Evolutionary conservation across 2,797 vertebrate species (phyloP), one percentile per base, ranked within the genome.

Genomic region (Peromyscus eremicus): DNA sequence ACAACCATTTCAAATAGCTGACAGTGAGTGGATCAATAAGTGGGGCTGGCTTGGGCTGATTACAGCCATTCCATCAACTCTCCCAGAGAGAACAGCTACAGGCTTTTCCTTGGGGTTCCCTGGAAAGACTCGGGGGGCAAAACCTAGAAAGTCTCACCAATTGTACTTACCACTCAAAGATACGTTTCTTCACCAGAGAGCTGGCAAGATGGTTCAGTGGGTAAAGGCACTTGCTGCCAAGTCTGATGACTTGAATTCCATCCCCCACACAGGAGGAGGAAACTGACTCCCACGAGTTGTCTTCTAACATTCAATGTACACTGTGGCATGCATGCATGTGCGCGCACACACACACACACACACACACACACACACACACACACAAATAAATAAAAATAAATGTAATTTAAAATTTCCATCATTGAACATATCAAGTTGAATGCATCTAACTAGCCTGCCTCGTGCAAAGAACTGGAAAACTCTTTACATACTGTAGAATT

Each of bases 151-250:
- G 40, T 14, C 37, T 91, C 73, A 91, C 37, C 46, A 75, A 80
- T 64, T 94, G 21, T 34, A 77, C 77, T 93, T 94, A 84, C 46
- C n/a, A 29, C 17, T 68, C 0, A 13, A 94, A 73, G 85, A 88
- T 49, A 95, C 88, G 84, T 94, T 55, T 95, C 82, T 73, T 80
- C 86, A 71, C 1, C 62, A 52, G 46, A 88, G 17, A 57, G 70
- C 52, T 43, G 68, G 49, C 27, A 57, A 55, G 85, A 73, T 32
- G 68, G 68, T 27, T 52, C 8, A 29, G 68, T 73, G n/a, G 14
- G n/a, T 21, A 73, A 73, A 29, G 25, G 16, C n/a, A 57, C 49
- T 57, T 73, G 68, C 14, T 57, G 25, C 8, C n/a, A 73, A 57
- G 49, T 34, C 34, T 37, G 66, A 71, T 40, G 23, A 27, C n/a